Conservation (phyloP, 2,888 invertebrate species). For the Sylvicola cinctus region DNA sequence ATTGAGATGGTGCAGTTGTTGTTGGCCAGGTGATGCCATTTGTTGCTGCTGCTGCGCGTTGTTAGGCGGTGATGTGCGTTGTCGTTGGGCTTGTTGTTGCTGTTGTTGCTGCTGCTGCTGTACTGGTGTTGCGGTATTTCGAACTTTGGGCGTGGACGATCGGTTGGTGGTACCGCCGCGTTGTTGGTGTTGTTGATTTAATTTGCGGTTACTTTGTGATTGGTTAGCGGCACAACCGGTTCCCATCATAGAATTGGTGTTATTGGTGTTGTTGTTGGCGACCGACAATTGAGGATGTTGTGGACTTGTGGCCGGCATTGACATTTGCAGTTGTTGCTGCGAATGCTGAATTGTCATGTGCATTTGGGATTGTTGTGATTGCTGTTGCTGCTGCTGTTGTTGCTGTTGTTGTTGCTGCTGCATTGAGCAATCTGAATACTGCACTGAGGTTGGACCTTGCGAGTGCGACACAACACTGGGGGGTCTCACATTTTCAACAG, state of each 20-base stretch:
- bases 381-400: conserved; percentile 12
- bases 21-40: conserved; percentile 15
- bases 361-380: background rate
- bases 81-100: conserved; percentile 18
- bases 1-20: conserved; percentile 30
- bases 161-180: conserved; percentile 17
- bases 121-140: conserved; percentile 10
- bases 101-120: conserved; percentile 9
- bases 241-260: too few species aligned
- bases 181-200: too few species aligned
- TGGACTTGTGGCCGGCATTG: conserved; percentile 11
- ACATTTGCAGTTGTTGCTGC: background rate
- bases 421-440: conserved; percentile 48
- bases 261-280: too few species aligned
- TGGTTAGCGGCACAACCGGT: conserved; percentile 12
- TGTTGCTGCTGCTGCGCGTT: conserved; percentile 12
- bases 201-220: too few species aligned
- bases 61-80: conserved; percentile 21
- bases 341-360: too few species aligned
- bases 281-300: too few species aligned
- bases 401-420: conserved; percentile 34
- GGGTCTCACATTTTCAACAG: conserved; percentile 37
- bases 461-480: conserved; percentile 31
- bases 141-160: conserved; percentile 22
- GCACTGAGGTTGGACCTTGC: conserved; percentile 25